Base-by-base conservation (phyloP, 2,888 invertebrate genomes). In the Pomacea canaliculata region DNA sequence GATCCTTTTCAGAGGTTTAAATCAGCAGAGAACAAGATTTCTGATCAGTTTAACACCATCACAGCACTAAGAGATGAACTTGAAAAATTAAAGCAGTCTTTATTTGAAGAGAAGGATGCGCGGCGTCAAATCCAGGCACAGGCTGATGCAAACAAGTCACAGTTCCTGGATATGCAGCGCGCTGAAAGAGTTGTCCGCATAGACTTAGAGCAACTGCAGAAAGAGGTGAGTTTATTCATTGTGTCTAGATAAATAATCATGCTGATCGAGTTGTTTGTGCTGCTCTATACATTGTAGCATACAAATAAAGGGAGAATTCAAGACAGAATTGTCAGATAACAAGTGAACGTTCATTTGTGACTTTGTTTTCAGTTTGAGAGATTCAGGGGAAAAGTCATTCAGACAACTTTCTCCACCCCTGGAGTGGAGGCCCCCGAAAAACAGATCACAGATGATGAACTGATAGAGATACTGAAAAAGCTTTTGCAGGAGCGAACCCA, bases 141-240 rank as follows among this genome's bases (percentile, higher is more conserved):
- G 70, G 78, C 87, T 1, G 89, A 89, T 51, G 70, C 81, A 56
- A 80, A 83, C 8, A 87, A 86, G 73, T 79, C 85, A 46, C 87
- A 89, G 78, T 81, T 85, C 7, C 78, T 84, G 46, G 90, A 91
- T 82, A 79, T 89, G 51, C 88, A 91, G 82, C 80, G 90, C 72
- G 85, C 90, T 16, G 91, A 90, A 78, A 73, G 90, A 68, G 84
- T 87, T 23, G 89, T 89, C 70, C 79, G 90, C 59, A 87, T 90
- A 2, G 90, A 90, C 77, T 81, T 90, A 65, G 89, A 90, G 75
- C 89, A 90, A 79, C 68, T 81, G 18, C 82, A 85, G 13, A 89
- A 89, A 76, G 85, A 84, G 86, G 91, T 90, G n/a, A 75, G 79
- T n/a, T 7, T 7, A 13, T 27, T 12, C 60, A 16, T 5, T 66